Percentiles rank a stretch among this genome's conserved stretches.
These are phyloP conservation scores for Xenus cinereus DNA, from an alignment of 2,113 vertebrate genomes.

Conservation along the genomic window DNA sequence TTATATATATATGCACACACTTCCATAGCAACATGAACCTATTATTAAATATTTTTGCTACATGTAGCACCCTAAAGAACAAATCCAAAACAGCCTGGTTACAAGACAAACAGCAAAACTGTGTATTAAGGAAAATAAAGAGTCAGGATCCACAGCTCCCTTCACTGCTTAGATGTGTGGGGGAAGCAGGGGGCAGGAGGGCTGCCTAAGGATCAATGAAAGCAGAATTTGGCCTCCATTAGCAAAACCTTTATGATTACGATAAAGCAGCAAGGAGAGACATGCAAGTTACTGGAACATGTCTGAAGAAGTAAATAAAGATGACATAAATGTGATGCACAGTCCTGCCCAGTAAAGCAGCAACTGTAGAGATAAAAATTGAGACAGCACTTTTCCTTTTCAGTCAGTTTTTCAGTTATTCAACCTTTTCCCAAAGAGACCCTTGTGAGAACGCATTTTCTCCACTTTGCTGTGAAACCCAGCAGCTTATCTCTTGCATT, in stretches of 20 bases:
- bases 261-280: not conserved
- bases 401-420: not conserved
- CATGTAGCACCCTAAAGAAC: not conserved
- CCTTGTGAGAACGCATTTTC: not conserved
- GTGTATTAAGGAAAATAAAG: not conserved
- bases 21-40: not conserved
- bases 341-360: not conserved
- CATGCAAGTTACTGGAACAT: not conserved
- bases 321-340: not conserved
- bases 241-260: not conserved
- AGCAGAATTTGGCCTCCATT: not conserved
- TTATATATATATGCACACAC: too few species aligned
- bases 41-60: not conserved
- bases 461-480: not conserved
- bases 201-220: not conserved
- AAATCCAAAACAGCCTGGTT: not conserved
- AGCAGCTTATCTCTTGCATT: not conserved
- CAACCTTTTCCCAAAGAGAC: not conserved
- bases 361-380: not conserved
- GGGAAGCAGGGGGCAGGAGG: not conserved
- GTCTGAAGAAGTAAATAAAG: not conserved
- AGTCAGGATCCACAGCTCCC: not conserved
- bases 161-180: rapidly evolving
- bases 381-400: not conserved
- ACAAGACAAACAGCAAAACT: not conserved